These are phyloP conservation scores for Ellobium chinense DNA, from an alignment of 2,888 invertebrate genomes.

Conservation along the genomic window DNA sequence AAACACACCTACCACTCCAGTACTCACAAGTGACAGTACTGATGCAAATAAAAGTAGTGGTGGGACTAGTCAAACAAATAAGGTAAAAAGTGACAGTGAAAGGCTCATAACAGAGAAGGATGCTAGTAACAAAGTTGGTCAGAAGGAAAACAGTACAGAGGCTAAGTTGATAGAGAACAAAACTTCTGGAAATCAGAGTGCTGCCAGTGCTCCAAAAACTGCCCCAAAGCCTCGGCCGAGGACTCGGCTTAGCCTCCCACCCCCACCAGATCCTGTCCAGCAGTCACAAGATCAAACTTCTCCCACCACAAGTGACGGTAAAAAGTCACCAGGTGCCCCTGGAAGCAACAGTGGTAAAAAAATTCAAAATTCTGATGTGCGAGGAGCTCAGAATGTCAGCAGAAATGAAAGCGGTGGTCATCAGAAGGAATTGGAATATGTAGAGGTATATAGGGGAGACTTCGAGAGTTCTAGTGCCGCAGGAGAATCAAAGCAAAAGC, in stretches of 20 bases:
- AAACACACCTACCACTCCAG: neutral
- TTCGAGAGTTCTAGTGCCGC: neutral
- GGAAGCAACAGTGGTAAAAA: too few species aligned
- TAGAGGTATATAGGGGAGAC: constrained; percentile 13
- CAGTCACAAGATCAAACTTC: constrained; percentile 34
- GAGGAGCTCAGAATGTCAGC: too few species aligned
- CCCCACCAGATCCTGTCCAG: constrained; percentile 48
- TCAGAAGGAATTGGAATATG: constrained; percentile 29
- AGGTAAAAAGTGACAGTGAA: neutral
- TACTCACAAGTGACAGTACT: neutral
- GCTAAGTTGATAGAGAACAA: constrained; percentile 16
- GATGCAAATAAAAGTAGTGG: neutral
- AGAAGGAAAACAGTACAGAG: neutral
- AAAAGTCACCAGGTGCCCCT: too few species aligned
- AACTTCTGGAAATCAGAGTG: neutral
- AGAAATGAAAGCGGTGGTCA: too few species aligned
- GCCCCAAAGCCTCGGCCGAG: constrained; percentile 55
- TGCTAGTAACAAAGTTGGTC: neutral
- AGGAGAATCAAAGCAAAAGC: too few species aligned
- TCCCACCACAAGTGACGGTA: neutral
- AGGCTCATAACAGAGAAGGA: neutral
- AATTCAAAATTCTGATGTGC: too few species aligned
- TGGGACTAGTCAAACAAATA: neutral
- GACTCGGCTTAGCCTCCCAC: constrained; percentile 26
- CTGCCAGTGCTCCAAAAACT: neutral